Percentiles rank a stretch among this genome's conserved stretches.
phyloP scores from a whole-genome alignment of 2,797 vertebrate species.

The Spinibarbus caldwelli region DNA sequence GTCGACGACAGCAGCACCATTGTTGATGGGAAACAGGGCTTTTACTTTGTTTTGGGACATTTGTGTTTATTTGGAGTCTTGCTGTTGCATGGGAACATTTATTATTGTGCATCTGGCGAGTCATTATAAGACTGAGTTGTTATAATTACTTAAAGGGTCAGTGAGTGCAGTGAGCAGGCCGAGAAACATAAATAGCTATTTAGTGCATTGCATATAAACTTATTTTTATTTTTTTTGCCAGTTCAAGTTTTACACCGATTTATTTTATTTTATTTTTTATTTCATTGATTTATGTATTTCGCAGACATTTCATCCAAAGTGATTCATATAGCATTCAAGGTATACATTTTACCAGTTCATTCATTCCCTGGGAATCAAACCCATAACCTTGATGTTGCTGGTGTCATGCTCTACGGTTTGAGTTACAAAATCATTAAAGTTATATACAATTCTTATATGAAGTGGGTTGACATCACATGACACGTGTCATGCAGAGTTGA shows the following conservation, averaged over 20 bases:
- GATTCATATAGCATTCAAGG: neutral
- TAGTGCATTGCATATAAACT: neutral
- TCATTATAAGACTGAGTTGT: neutral
- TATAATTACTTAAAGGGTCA: neutral
- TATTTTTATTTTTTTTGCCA: neutral
- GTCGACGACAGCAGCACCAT: constrained; percentile 65
- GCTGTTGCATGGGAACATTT: constrained; percentile 30
- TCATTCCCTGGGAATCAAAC: neutral
- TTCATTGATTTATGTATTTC: neutral
- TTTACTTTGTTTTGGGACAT: neutral
- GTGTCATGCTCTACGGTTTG: neutral
- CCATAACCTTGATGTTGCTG: neutral
- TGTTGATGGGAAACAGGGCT: constrained; percentile 47
- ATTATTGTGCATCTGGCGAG: neutral
- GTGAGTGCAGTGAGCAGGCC: neutral
- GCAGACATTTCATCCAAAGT: neutral
- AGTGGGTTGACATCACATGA: too few relatives aligned
- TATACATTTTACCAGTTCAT: neutral
- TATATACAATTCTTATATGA: neutral
- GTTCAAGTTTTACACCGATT: neutral
- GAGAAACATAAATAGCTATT: neutral
- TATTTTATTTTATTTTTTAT: too few relatives aligned
- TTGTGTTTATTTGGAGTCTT: constrained; percentile 9
- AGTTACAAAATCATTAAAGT: neutral
- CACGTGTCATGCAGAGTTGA: neutral